Evolutionary conservation across 2,113 vertebrate species (phyloP).

Genomic region (Brienomyrus longianalis): DNA sequence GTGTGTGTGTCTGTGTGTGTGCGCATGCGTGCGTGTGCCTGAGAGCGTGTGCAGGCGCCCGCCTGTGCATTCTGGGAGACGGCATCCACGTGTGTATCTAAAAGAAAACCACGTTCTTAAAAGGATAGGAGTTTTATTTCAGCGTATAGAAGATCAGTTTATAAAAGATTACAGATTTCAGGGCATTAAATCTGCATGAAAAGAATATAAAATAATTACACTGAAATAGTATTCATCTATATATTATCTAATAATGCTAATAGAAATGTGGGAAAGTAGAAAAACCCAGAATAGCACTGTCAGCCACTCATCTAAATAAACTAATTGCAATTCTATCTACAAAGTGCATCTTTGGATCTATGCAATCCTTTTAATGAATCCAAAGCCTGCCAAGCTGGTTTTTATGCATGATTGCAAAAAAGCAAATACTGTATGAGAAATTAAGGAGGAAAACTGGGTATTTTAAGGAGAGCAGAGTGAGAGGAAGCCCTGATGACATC

Average conservation of each 20-base stretch:
- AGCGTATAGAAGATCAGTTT: not conserved
- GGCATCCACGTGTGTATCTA: not conserved
- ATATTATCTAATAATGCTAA: not conserved
- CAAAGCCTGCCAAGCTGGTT: not conserved
- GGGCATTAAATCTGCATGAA: not conserved
- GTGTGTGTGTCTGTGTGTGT: constrained; percentile 18
- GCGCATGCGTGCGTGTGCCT: constrained; percentile 24
- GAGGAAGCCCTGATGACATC: not conserved
- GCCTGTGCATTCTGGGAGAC: not conserved
- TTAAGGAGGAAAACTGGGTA: not conserved
- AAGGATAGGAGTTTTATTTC: not conserved
- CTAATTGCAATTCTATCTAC: not conserved
- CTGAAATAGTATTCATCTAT: not conserved
- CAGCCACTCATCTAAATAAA: not conserved
- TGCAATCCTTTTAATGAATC: not conserved
- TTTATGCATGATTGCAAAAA: not conserved
- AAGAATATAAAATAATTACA: not conserved
- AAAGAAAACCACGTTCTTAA: not conserved
- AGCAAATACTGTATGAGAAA: not conserved
- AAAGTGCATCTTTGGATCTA: not conserved
- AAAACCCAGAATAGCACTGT: not conserved
- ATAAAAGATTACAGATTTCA: not conserved
- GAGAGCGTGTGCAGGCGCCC: not conserved
- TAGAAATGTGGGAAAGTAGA: not conserved
- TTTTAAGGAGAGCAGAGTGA: not conserved